Conservation (phyloP, 2,888 invertebrate species). For the Archips xylosteana region DNA sequence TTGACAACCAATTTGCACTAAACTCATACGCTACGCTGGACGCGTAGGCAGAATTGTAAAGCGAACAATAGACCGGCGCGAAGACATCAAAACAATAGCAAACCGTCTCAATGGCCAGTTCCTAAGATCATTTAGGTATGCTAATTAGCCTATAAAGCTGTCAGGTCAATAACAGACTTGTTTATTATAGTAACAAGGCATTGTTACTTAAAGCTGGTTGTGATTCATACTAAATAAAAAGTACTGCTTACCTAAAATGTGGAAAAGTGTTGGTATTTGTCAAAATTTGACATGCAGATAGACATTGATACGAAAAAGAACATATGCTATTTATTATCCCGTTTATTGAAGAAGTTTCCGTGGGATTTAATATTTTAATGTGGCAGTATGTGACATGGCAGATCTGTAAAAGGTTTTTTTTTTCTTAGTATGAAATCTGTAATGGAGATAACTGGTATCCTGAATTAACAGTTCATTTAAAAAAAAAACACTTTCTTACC, state of each 20-base stretch:
- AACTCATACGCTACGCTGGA: background rate
- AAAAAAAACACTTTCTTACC: too few species aligned
- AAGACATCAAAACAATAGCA: slow-evolving; percentile 24
- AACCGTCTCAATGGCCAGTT: slow-evolving; percentile 11
- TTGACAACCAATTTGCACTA: background rate
- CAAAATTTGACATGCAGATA: too few species aligned
- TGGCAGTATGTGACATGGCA: too few species aligned
- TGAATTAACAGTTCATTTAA: too few species aligned
- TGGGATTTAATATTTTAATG: too few species aligned
- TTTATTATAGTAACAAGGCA: background rate
- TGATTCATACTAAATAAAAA: slow-evolving; percentile 1
- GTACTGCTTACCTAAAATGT: background rate
- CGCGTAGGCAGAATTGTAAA: background rate
- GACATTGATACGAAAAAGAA: too few species aligned
- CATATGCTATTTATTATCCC: too few species aligned
- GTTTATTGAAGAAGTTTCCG: too few species aligned
- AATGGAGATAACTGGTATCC: too few species aligned
- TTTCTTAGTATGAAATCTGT: too few species aligned
- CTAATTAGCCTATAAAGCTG: slow-evolving; percentile 2
- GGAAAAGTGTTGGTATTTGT: too few species aligned
- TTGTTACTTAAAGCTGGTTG: background rate
- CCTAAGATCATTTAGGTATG: slow-evolving; percentile 14
- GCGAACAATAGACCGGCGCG: slow-evolving; percentile 29
- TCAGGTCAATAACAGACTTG: background rate
- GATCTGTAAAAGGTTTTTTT: too few species aligned